These are phyloP conservation scores for Diarsia dahlii DNA, from an alignment of 2,888 invertebrate species.

Conservation along the genomic window DNA sequence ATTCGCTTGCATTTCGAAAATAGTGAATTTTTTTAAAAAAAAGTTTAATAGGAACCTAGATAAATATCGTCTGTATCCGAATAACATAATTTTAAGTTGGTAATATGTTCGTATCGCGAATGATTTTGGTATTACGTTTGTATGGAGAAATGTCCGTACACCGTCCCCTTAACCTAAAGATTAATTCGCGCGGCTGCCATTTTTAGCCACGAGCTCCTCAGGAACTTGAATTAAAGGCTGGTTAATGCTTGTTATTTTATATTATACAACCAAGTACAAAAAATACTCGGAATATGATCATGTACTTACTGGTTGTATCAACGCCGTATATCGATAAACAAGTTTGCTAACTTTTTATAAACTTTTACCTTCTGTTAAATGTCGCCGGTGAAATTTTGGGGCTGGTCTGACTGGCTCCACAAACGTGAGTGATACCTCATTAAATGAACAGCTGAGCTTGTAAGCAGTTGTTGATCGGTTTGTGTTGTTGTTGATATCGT, in stretches of 20 bases:
- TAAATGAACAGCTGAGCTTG: slow-evolving; percentile 22
- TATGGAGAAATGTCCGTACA: no score
- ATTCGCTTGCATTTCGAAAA: no score
- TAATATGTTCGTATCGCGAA: no score
- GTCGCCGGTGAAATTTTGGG: slow-evolving; percentile 65
- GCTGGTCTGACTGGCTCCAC: slow-evolving; percentile 49
- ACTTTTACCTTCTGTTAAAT: slow-evolving; percentile 67
- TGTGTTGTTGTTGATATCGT: background rate
- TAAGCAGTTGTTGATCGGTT: background rate
- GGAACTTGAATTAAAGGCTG: background rate
- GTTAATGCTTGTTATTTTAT: background rate
- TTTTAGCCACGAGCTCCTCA: no score
- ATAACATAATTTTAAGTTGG: no score
- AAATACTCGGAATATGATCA: slow-evolving; percentile 41
- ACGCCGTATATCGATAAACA: slow-evolving; percentile 54
- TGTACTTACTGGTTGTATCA: slow-evolving; percentile 56
- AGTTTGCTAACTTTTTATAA: slow-evolving; percentile 61
- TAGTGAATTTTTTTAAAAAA: no score
- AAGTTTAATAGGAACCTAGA: no score
- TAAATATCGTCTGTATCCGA: no score
- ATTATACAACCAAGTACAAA: slow-evolving; percentile 13
- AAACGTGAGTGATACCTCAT: slow-evolving; percentile 42
- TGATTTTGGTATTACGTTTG: no score
- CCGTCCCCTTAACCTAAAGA: no score
- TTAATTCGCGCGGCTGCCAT: no score